Evolutionary conservation across 1,140 invertebrate genomes (phyloP), one percentile per base, ranked within the genome.

Genomic region (Sitobion miscanthi): DNA sequence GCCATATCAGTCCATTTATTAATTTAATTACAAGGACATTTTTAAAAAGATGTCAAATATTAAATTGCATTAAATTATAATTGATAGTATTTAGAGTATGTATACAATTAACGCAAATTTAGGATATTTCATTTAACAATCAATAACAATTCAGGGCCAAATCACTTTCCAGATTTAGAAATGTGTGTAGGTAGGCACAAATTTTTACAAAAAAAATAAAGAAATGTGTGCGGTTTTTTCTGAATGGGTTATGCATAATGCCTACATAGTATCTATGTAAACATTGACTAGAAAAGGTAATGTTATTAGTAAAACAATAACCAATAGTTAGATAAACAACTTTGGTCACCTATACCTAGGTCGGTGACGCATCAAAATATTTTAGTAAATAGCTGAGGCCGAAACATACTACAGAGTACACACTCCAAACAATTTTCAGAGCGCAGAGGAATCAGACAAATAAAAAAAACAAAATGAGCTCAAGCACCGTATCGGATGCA

Each of bases 1-100:
- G 54, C 62, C 25, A 38, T 69, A 47, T 23, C 14, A 89, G 54
- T 89, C 23, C 23, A 90, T 90, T 1, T 45, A 69, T 47, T 62
- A 69, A n/a, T 90, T 62, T 90, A 90, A 62, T 69, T 21, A 90
- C 89, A 90, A 90, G 89, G 89, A 30, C 57, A 90, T 90, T 69
- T 45, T 90, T 7, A n/a, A 90, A 57, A 57, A 25, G 3, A 69
- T n/a, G 38, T 5, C 14, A 69, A 90, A 90, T 54, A 45, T 45
- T 30, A n/a, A 30, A 85, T 30, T 54, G n/a, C 11, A 57, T 25
- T 87, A 25, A 35, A 47, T n/a, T 69, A 45, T 69, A 45, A 45
- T 45, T 62, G 25, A 69, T 30, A 23, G 4, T 89, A 25, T 90
- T 45, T 45, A 21, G 62, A 62, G 38, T 42, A 42, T 23, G 49